These are phyloP conservation scores for Amblyornis subalaris DNA, from an alignment of 2,113 vertebrate species.

Conservation along the genomic window DNA sequence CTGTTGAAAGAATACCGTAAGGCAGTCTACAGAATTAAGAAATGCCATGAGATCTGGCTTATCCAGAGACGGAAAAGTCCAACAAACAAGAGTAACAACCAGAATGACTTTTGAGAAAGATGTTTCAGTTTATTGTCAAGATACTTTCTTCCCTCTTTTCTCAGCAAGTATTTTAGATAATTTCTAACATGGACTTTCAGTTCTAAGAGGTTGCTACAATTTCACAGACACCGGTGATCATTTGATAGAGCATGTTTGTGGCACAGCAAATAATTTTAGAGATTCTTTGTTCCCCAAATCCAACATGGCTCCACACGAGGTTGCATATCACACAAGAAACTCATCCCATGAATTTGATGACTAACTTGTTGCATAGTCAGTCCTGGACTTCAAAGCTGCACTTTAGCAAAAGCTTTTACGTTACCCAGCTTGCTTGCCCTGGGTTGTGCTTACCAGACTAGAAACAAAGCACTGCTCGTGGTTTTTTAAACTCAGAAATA, in stretches of 20 bases:
- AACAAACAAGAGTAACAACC: slow-evolving; percentile 2
- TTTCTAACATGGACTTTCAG: neutral
- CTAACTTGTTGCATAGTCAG: neutral
- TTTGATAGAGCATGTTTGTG: neutral
- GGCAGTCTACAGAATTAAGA: slow-evolving; percentile 77
- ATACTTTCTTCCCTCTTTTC: neutral
- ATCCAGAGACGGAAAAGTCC: slow-evolving; percentile 52
- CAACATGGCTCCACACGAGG: neutral
- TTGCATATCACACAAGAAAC: neutral
- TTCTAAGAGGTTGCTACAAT: neutral
- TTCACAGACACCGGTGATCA: neutral
- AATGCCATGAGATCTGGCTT: slow-evolving; percentile 79
- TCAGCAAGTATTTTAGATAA: neutral
- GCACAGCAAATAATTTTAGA: neutral
- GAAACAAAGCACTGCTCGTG: neutral
- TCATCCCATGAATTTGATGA: neutral
- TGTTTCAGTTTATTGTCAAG: neutral
- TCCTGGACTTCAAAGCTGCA: neutral
- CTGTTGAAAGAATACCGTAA: slow-evolving; percentile 73
- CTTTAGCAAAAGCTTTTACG: neutral
- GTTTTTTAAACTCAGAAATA: neutral
- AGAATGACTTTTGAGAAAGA: neutral
- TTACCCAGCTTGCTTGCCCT: neutral
- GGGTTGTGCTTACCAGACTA: neutral
- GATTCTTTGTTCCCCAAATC: neutral